Percentiles rank a stretch among this genome's conserved stretches.
phyloP scores from a whole-genome alignment of 2,113 vertebrate species.

The Nanorana parkeri region DNA sequence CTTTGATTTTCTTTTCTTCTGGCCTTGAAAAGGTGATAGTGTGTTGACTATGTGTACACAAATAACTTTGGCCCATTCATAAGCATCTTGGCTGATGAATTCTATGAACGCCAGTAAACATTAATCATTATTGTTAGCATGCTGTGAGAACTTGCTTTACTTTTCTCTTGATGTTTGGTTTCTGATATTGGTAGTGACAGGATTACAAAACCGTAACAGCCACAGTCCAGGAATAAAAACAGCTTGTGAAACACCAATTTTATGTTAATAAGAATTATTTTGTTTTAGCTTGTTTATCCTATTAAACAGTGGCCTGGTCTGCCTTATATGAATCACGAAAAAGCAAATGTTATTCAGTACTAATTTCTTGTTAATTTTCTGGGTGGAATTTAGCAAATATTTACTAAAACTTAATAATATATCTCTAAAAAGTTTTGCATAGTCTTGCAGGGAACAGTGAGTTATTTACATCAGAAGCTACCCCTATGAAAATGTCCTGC shows the following conservation, averaged over 20 bases:
- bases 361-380: not conserved
- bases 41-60: conserved; percentile 9
- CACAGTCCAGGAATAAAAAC: conserved; percentile 56
- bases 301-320: conserved; percentile 3
- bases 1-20: conserved; percentile 14
- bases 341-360: not conserved
- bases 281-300: not conserved
- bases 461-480: no score
- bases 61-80: conserved; percentile 19
- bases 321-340: not conserved
- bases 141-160: conserved; percentile 34
- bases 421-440: no score
- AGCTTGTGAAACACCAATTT: conserved; percentile 17
- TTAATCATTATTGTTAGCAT: conserved; percentile 44
- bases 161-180: conserved; percentile 54
- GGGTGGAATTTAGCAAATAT: no score
- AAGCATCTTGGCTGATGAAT: conserved; percentile 29
- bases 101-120: conserved; percentile 28
- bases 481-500: no score
- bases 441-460: no score
- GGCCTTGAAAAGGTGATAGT: conserved; percentile 25
- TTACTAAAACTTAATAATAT: no score
- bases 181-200: conserved; percentile 62
- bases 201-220: conserved; percentile 56
- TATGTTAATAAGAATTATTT: not conserved